phyloP scores from a whole-genome alignment of 2,888 invertebrate genomes.

The Torymus aiolomorphi region DNA sequence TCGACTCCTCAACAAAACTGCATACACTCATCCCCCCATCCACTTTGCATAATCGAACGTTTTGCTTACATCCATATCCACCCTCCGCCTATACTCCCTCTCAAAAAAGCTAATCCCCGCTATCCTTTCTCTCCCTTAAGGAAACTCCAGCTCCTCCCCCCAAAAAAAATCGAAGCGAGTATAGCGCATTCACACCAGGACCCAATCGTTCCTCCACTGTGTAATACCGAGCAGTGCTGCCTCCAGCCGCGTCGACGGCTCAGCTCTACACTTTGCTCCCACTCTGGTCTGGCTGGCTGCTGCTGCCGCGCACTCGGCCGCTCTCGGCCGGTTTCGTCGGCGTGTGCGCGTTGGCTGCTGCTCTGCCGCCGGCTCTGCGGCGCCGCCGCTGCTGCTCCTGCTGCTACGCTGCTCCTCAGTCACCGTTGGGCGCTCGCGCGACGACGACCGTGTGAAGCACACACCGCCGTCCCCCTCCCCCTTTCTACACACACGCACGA shows the following conservation, averaged over 20 bases:
- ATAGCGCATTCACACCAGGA: not conserved
- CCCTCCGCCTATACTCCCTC: too few relatives aligned
- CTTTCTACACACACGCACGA: not conserved
- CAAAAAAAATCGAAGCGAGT: slow-evolving; percentile 21
- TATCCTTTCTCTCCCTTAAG: too few relatives aligned
- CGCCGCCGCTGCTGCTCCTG: slow-evolving; percentile 66
- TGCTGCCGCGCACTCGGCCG: slow-evolving; percentile 32
- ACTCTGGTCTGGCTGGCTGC: not conserved
- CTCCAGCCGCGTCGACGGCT: not conserved
- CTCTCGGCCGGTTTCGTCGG: slow-evolving; percentile 57
- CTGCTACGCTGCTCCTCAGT: slow-evolving; percentile 67
- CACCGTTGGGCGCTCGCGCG: slow-evolving; percentile 74
- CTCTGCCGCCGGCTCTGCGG: slow-evolving; percentile 59
- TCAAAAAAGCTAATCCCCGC: too few relatives aligned
- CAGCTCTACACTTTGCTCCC: too few relatives aligned
- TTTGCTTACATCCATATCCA: too few relatives aligned
- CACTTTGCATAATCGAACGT: too few relatives aligned
- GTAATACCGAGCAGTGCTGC: slow-evolving; percentile 46
- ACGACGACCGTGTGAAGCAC: slow-evolving; percentile 16
- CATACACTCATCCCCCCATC: too few relatives aligned
- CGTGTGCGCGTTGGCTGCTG: slow-evolving; percentile 63
- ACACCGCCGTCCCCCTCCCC: not conserved
- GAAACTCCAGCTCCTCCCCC: not conserved
- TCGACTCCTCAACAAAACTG: too few relatives aligned
- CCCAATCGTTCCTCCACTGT: too few relatives aligned